phyloP scores from a whole-genome alignment of 2,888 invertebrate species.

The Catonia carolina region DNA sequence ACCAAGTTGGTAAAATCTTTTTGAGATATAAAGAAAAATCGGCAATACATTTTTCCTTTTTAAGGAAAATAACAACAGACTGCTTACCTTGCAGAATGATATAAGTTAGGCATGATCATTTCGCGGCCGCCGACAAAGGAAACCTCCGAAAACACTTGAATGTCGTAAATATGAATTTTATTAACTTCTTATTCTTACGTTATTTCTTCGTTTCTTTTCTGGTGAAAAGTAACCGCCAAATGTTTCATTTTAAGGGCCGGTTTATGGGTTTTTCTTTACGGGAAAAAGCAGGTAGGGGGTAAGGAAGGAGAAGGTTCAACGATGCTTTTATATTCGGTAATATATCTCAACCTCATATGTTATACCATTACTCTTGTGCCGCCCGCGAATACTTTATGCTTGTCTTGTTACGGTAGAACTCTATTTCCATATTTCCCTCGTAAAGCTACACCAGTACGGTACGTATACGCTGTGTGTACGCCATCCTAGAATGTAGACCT shows the following conservation, averaged over 20 bases:
- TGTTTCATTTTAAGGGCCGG: slow-evolving; percentile 10
- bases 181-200: too few species aligned
- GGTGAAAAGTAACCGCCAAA: slow-evolving; percentile 1
- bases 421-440: slow-evolving; percentile 12
- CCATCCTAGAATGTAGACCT: too few species aligned
- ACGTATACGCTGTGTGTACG: too few species aligned
- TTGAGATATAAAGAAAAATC: too few species aligned
- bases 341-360: slow-evolving; percentile 14
- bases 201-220: too few species aligned
- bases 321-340: slow-evolving; percentile 12
- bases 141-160: neutral
- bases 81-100: too few species aligned
- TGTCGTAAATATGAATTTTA: slow-evolving; percentile 10
- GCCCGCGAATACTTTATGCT: slow-evolving; percentile 5
- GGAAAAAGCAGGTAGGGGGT: neutral
- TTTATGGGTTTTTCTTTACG: neutral
- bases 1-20: too few species aligned
- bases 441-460: slow-evolving; percentile 2
- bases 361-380: slow-evolving; percentile 10
- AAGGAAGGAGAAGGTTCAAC: neutral
- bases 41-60: too few species aligned
- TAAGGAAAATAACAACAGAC: too few species aligned
- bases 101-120: too few species aligned
- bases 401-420: slow-evolving; percentile 12
- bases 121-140: too few species aligned